phyloP scores from a whole-genome alignment of 2,797 vertebrate species.

The Pangasius mekongensis region DNA sequence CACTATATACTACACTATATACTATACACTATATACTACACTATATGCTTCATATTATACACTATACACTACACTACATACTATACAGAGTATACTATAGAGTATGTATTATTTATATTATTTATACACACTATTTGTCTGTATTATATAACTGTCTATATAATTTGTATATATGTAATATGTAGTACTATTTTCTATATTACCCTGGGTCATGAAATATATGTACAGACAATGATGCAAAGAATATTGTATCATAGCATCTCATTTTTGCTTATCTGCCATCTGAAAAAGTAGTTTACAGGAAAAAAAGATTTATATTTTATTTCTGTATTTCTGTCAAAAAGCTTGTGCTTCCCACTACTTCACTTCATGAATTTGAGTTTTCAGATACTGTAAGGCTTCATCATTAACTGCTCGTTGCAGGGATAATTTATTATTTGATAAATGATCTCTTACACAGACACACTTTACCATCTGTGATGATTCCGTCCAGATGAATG shows the following conservation, averaged over 20 bases:
- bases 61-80: neutral
- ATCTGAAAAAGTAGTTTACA: no score
- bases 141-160: no score
- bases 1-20: no score
- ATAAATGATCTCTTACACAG: neutral
- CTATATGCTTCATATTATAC: neutral
- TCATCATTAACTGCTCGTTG: neutral
- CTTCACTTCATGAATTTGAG: neutral
- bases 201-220: no score
- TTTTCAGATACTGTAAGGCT: neutral
- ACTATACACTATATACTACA: neutral
- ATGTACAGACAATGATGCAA: no score
- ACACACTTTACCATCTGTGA: constrained; percentile 3
- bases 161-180: no score
- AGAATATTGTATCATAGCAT: no score
- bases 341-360: neutral
- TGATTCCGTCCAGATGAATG: neutral
- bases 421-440: neutral
- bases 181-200: no score
- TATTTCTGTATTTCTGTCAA: neutral
- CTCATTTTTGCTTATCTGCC: no score
- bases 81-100: neutral
- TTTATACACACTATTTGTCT: neutral
- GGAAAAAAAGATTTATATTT: no score
- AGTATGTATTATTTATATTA: neutral